Evolutionary conservation across 2,797 vertebrate genomes (phyloP).

Genomic region (Fistularia tabacaria): DNA sequence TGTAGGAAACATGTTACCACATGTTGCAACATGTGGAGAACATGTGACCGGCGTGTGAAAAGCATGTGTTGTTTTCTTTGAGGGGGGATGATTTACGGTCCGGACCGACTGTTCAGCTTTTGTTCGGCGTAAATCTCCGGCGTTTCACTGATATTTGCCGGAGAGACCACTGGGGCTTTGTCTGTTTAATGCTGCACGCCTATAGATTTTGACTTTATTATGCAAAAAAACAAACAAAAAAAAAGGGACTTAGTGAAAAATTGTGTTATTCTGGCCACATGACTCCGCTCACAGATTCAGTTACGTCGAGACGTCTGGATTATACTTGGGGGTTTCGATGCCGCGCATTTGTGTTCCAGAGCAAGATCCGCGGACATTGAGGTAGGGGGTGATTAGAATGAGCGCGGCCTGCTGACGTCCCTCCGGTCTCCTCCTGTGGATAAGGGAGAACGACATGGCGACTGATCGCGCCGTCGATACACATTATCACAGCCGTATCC

Average conservation of each 20-base stretch:
- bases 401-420: background rate
- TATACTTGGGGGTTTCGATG: no score
- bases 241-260: no score
- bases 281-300: conserved; percentile 10
- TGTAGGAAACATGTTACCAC: no score
- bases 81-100: background rate
- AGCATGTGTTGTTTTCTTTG: conserved; percentile 1
- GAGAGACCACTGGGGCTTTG: conserved; percentile 43
- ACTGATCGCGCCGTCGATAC: background rate
- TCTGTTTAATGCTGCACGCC: conserved; percentile 12
- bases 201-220: no score
- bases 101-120: background rate
- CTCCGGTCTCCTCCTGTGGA: conserved; percentile 58
- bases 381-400: background rate
- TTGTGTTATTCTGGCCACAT: background rate
- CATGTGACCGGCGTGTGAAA: no score
- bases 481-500: no score
- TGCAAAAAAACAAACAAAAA: no score
- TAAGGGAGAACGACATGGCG: conserved; percentile 12
- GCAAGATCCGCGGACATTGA: background rate
- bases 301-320: background rate
- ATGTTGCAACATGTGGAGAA: no score
- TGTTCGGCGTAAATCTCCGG: conserved; percentile 42
- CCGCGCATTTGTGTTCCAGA: no score
- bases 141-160: conserved; percentile 42